phyloP scores from a whole-genome alignment of 2,888 invertebrate genomes.

The Parnassius smintheus region DNA sequence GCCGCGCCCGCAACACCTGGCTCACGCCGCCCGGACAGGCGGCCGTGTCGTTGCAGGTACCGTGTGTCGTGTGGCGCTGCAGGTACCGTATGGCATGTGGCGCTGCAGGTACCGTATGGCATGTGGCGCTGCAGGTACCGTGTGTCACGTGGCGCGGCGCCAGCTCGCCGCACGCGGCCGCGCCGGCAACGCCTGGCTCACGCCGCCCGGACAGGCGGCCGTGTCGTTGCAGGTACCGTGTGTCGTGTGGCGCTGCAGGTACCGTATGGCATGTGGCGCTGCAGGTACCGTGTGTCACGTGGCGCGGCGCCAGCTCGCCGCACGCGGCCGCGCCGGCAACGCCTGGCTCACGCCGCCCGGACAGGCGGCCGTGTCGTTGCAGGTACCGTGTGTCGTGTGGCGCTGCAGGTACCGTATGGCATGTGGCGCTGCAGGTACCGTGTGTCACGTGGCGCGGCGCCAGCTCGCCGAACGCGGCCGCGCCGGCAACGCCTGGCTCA shows the following conservation, averaged over 20 bases:
- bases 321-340: too few species aligned
- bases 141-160: not conserved
- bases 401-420: too few species aligned
- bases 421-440: conserved; percentile 83
- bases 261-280: too few species aligned
- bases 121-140: conserved; percentile 83
- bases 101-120: not conserved
- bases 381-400: not conserved
- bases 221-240: conserved; percentile 1
- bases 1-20: not conserved
- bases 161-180: not conserved
- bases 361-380: not conserved
- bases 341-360: too few species aligned
- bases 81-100: too few species aligned
- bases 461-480: not conserved
- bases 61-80: conserved; percentile 1
- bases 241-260: conserved; percentile 1
- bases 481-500: not conserved
- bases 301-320: too few species aligned
- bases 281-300: conserved; percentile 79
- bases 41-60: not conserved
- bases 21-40: not conserved
- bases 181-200: not conserved
- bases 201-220: not conserved
- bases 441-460: not conserved